phyloP scores from a whole-genome alignment of 53 echinoderm and acorn worm genomes.

The Crossaster papposus region DNA sequence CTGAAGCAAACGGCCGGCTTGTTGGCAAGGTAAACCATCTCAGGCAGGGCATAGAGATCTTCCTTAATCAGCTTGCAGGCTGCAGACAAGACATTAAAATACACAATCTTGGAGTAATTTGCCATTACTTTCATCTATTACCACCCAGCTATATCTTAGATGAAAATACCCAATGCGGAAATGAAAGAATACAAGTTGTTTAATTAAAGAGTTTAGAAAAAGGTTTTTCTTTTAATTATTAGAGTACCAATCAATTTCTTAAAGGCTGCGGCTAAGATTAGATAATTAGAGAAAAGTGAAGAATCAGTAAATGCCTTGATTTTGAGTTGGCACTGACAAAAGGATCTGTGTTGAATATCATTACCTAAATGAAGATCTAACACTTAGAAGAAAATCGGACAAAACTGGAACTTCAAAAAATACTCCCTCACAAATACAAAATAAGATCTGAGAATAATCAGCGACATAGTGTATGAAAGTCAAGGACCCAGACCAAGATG shows the following conservation, averaged over 20 bases:
- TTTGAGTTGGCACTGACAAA: no score
- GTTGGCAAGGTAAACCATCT: slow-evolving; percentile 60
- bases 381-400: no score
- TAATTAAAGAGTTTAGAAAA: no score
- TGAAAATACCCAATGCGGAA: neutral
- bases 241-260: no score
- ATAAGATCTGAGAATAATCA: neutral
- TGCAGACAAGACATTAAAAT: neutral
- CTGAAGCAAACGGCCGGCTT: slow-evolving; percentile 69
- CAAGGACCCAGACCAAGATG: neutral
- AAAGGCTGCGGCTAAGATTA: no score
- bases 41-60: slow-evolving; percentile 45
- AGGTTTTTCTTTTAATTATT: no score
- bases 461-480: neutral
- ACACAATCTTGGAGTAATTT: neutral
- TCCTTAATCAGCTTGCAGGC: slow-evolving; percentile 69
- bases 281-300: no score
- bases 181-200: no score
- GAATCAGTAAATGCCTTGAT: no score
- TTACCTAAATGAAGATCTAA: no score
- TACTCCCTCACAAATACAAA: neutral
- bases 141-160: neutral
- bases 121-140: neutral
- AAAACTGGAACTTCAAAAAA: no score
- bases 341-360: no score